Base-by-base conservation (phyloP, 2,888 invertebrate genomes). In the Podotricha telesiphe region DNA sequence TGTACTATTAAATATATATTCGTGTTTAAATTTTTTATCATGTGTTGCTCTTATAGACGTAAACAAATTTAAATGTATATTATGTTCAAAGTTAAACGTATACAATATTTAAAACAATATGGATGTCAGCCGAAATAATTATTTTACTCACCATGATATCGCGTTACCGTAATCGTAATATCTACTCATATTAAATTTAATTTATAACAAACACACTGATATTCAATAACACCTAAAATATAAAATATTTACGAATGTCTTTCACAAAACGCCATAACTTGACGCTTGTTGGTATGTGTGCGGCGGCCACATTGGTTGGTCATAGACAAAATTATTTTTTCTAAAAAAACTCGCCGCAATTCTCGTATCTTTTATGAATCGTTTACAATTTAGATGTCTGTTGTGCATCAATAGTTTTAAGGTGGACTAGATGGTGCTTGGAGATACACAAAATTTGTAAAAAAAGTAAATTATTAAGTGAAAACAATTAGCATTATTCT, bases 81-180 rank as follows among this genome's bases (percentile, higher is more conserved):
- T 67, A 66, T 78, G 76, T 77, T 77, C 74, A 75, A 70, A 78
- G 78, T 68, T 83, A 86, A 89, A 89, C 87, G 88, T 88, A 87
- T 76, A 86, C 86, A 87, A 83, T 81, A 78, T 82, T 80, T 80
- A 82, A 68, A 85, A 85, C 88, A 91, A 88, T 84, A 90, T 91
- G 90, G 88, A 86, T 86, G 89, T 88, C 86, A 83, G 77, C 75
- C 70, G 74, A 71, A 74, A 79, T 80, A 81, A 73, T 76, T 76
- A 77, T 71, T 77, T 75, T 80, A 92, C 93, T 93, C 77, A 93
- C 93, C 93, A 93, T 88, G 93, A 91, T 87, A 93, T 87, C 80
- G 88, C 90, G 86, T 88, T 93, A 86, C 88, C 84, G 86, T 90
- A 93, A 88, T 93, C 93, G 89, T 89, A 93, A 89, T 93, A 93